Conservation (phyloP, 2,113 vertebrate species). For the Lates calcarifer region DNA sequence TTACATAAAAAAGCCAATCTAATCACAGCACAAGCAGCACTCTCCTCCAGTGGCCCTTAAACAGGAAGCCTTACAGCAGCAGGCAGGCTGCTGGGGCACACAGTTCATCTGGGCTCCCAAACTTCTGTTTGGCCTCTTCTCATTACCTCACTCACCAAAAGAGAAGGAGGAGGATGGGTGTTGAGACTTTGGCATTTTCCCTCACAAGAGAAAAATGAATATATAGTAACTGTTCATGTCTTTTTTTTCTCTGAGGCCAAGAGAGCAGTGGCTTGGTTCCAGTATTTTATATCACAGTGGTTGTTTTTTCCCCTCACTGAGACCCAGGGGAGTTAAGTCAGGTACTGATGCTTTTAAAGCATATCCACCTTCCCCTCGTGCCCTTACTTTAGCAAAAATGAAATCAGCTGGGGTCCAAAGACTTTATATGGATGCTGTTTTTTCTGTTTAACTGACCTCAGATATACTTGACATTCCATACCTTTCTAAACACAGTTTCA, state of each 20-base stretch:
- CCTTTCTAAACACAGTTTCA: background rate
- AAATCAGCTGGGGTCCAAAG: constrained; percentile 1
- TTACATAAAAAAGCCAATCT: constrained; percentile 44
- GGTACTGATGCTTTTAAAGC: background rate
- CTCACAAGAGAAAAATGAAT: background rate
- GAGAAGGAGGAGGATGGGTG: too few relatives aligned
- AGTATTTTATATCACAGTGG: constrained; percentile 12
- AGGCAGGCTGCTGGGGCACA: too few relatives aligned
- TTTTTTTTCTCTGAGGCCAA: background rate
- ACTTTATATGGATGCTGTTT: background rate
- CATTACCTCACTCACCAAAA: too few relatives aligned
- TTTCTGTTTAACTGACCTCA: background rate
- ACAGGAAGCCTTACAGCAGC: too few relatives aligned
- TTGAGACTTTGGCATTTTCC: too few relatives aligned
- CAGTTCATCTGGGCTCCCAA: too few relatives aligned
- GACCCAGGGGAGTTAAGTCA: background rate
- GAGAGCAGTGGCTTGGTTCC: background rate
- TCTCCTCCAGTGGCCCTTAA: too few relatives aligned
- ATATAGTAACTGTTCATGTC: background rate
- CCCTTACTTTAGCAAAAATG: background rate
- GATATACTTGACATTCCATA: background rate
- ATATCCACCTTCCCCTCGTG: background rate
- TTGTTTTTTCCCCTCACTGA: background rate
- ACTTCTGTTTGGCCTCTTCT: too few relatives aligned
- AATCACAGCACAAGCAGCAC: constrained; percentile 8